Evolutionary conservation across 2,797 vertebrate species (phyloP).

Genomic region (Bothrops alternatus): DNA sequence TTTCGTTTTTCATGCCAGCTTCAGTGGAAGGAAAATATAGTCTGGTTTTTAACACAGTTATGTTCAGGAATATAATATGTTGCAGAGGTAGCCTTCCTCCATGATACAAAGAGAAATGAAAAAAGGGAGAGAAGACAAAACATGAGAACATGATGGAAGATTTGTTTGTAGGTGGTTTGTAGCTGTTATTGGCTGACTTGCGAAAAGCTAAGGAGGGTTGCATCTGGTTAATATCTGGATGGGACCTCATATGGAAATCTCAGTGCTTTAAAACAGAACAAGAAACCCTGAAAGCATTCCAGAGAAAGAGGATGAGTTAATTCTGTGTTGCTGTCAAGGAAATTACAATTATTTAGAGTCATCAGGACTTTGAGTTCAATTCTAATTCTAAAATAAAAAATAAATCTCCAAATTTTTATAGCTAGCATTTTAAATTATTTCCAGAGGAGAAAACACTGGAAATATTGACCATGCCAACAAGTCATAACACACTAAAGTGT

Average conservation of each 20-base stretch:
- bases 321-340: not conserved
- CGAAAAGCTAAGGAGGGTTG: not conserved
- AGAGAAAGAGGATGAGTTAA: not conserved
- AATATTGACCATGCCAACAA: not conserved
- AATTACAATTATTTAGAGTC: not conserved
- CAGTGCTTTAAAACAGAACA: not conserved
- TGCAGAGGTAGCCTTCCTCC: not conserved
- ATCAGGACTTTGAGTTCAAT: not conserved
- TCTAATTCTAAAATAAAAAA: not conserved
- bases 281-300: not conserved
- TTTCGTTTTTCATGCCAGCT: not conserved
- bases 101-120: not conserved
- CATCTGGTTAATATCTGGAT: not conserved
- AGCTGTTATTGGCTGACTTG: not conserved
- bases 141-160: not conserved
- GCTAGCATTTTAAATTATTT: not conserved
- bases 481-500: not conserved
- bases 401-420: not conserved
- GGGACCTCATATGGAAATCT: not conserved
- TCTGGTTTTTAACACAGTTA: not conserved
- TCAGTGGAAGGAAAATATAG: not conserved
- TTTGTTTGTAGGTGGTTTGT: not conserved
- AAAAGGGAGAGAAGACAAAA: not conserved
- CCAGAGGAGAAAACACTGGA: not conserved
- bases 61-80: not conserved